Conservation (phyloP, 35 echinoderm and acorn worm species). For the Strongylocentrotus purpuratus region DNA sequence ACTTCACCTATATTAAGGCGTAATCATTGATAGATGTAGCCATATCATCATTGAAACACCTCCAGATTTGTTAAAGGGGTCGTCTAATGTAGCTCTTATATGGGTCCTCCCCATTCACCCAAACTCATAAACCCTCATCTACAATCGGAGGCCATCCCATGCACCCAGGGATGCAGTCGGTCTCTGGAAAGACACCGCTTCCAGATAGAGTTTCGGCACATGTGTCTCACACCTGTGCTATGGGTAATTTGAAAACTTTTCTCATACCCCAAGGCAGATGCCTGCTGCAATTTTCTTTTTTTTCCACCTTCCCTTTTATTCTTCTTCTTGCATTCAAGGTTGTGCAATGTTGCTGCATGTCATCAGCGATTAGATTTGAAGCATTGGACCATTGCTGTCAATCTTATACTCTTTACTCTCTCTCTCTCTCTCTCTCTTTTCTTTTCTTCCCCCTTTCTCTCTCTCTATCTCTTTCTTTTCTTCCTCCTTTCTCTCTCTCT, state of each 20-base stretch:
- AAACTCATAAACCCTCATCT: neutral
- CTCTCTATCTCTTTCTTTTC: neutral
- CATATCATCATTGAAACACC: neutral
- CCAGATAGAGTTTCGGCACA: constrained; percentile 31
- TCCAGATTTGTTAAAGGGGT: neutral
- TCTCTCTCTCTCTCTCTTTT: neutral
- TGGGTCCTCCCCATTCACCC: neutral
- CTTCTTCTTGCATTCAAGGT: neutral
- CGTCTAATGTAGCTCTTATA: neutral
- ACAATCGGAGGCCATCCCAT: neutral
- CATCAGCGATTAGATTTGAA: constrained; percentile 7
- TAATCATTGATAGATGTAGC: neutral
- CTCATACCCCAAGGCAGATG: constrained; percentile 12
- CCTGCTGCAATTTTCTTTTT: neutral
- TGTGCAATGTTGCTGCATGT: constrained; percentile 28
- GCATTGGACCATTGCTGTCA: neutral
- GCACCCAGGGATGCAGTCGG: neutral
- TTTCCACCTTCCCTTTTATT: neutral
- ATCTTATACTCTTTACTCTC: neutral
- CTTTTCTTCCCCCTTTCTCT: neutral
- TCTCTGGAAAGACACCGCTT: neutral
- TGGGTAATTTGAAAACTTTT: constrained; percentile 2
- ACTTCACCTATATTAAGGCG: neutral
- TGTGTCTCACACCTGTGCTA: constrained; percentile 46
- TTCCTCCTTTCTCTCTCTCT: neutral